Base-by-base conservation (phyloP, 2,113 vertebrate genomes). In the Orthonyx spaldingii region DNA sequence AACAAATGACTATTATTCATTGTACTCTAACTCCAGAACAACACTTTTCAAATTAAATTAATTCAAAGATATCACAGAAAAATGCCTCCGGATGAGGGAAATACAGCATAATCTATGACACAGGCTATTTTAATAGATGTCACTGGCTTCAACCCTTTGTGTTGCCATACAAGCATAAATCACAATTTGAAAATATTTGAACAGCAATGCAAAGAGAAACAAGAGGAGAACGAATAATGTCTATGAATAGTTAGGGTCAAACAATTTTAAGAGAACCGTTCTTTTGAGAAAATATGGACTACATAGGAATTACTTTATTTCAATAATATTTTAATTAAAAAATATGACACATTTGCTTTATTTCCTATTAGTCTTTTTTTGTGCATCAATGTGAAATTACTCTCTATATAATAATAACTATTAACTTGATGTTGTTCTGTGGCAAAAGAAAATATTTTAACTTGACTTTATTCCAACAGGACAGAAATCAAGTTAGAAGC, bases 1-100 rank as follows among this genome's bases (percentile, higher is more conserved):
- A 94, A 79, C 57, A 94, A 75, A 57, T 14, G 0, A 21, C 57
- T 46, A 37, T 87, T 87, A 81, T 47, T 70, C 69, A 41, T 8
- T 53, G 19, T 81, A 52, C 30, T 93, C 92, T 75, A 78, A 50
- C 28, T 81, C 21, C 49, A 76, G 53, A 75, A 60, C 22, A 75
- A 44, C 46, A 68, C 89, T 95, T 92, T 93, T 86, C 39, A 87
- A 94, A 94, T 79, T 87, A 87, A 93, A 89, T 84, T 91, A 83
- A 87, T 82, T 87, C 77, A 49, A 94, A 71, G 57, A 79, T 53
- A 82, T 94, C 87, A 83, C 8, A 82, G 44, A 11, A 96, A 87
- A 91, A 69, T 89, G 87, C 91, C 91, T 91, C 41, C 37, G 63
- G 77, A 83, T 87, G 70, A 94, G 39, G 60, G 46, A 93, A 91